Conservation (phyloP, 1,140 invertebrate genomes). For the Pantala flavescens region DNA sequence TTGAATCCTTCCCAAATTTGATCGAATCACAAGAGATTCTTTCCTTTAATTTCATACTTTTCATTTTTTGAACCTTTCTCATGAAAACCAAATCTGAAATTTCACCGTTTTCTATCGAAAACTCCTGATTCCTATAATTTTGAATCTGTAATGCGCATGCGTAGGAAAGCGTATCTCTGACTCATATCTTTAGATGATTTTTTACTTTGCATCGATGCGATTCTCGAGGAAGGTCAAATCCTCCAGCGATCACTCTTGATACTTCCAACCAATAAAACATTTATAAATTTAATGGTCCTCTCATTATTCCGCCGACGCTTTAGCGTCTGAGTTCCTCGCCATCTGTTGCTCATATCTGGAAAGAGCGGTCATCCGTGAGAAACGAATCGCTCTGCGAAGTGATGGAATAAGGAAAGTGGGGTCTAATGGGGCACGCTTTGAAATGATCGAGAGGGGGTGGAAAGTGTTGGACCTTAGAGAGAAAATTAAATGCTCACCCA, state of each 20-base stretch:
- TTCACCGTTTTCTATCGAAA: no score
- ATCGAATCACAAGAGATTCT: no score
- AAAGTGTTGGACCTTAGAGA: background rate
- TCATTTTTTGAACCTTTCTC: no score
- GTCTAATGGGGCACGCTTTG: background rate
- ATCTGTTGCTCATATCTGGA: constrained; percentile 9
- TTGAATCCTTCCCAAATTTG: no score
- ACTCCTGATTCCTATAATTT: no score
- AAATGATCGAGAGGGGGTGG: background rate
- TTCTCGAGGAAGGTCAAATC: no score
- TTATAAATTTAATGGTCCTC: background rate
- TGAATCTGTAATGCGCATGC: no score
- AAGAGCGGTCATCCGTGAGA: background rate
- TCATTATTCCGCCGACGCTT: background rate
- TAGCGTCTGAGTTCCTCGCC: background rate
- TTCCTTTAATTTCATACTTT: no score
- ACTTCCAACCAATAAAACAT: background rate
- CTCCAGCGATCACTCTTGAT: background rate
- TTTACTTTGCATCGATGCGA: no score
- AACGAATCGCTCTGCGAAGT: background rate
- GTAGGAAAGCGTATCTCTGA: no score
- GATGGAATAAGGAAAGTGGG: background rate
- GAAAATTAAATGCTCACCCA: constrained; percentile 3
- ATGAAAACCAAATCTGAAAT: no score
- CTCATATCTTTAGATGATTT: no score